phyloP scores from a whole-genome alignment of 2,113 vertebrate species.

The Salvator merianae region DNA sequence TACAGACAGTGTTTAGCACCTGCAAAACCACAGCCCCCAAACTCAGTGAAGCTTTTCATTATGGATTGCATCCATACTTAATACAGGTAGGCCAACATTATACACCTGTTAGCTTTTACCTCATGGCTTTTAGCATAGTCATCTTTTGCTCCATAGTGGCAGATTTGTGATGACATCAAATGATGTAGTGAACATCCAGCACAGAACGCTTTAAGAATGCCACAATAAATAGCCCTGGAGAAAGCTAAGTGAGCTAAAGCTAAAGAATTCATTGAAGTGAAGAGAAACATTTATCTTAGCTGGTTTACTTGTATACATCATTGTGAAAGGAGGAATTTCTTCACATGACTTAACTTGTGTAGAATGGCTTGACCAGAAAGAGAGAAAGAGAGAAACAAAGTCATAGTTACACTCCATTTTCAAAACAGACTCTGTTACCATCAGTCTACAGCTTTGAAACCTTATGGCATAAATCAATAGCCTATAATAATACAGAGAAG shows the following conservation, averaged over 20 bases:
- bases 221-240: constrained; percentile 46
- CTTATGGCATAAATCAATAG: background rate
- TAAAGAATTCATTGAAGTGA: constrained; percentile 51
- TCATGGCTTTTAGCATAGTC: constrained; percentile 26
- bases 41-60: background rate
- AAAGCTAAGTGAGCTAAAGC: constrained; percentile 29
- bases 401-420: constrained; percentile 19
- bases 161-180: constrained; percentile 55
- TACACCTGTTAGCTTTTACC: constrained; percentile 42
- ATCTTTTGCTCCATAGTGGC: constrained; percentile 41
- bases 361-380: constrained; percentile 5
- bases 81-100: background rate
- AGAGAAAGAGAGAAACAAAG: background rate
- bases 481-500: background rate
- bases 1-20: background rate
- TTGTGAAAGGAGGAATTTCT: constrained; percentile 15
- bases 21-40: background rate
- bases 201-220: constrained; percentile 54
- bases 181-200: constrained; percentile 50
- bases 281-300: constrained; percentile 49
- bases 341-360: constrained; percentile 36
- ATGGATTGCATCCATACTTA: background rate
- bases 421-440: constrained; percentile 4
- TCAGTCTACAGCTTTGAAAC: constrained; percentile 18
- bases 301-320: constrained; percentile 32